A percentile compares a stretch with the other conserved stretches of the same genome.
Evolutionary conservation across 2,888 invertebrate species (phyloP).

Genomic region (Tetropium fuscum): DNA sequence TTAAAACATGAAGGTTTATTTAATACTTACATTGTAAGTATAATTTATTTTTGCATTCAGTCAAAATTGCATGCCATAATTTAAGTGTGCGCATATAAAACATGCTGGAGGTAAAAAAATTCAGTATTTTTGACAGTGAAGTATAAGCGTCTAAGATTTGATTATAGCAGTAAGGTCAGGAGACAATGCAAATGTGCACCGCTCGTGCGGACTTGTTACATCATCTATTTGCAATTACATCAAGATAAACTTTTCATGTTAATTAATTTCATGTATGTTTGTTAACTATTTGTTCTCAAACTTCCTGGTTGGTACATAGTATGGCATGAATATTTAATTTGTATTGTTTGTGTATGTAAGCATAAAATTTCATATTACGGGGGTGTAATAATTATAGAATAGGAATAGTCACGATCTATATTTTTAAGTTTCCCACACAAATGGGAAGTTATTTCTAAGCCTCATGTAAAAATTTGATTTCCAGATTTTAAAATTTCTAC

Average conservation of each 20-base stretch:
- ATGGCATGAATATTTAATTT: neutral
- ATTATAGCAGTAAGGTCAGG: constrained; percentile 19
- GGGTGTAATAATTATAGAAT: no score
- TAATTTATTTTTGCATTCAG: constrained; percentile 51
- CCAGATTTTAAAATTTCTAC: no score
- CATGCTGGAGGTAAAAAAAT: constrained; percentile 38
- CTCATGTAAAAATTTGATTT: no score
- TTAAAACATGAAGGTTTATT: constrained; percentile 46
- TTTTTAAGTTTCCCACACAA: no score
- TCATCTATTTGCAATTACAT: neutral
- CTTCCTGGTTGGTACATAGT: neutral
- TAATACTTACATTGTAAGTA: constrained; percentile 41
- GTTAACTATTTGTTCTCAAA: neutral
- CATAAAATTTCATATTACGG: no score
- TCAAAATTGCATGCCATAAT: constrained; percentile 51
- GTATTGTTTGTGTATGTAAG: no score
- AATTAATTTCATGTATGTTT: neutral
- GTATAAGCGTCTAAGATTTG: constrained; percentile 17
- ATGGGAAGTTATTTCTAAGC: no score
- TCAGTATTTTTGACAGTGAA: constrained; percentile 29
- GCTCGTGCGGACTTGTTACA: neutral
- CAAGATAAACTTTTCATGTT: constrained; percentile 6
- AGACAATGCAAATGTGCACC: constrained; percentile 20
- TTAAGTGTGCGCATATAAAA: constrained; percentile 45
- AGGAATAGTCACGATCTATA: no score